A percentile compares a stretch with the other conserved stretches of the same genome.
Conservation (phyloP, 2,113 vertebrate genomes). For the Odocoileus virginianus region DNA sequence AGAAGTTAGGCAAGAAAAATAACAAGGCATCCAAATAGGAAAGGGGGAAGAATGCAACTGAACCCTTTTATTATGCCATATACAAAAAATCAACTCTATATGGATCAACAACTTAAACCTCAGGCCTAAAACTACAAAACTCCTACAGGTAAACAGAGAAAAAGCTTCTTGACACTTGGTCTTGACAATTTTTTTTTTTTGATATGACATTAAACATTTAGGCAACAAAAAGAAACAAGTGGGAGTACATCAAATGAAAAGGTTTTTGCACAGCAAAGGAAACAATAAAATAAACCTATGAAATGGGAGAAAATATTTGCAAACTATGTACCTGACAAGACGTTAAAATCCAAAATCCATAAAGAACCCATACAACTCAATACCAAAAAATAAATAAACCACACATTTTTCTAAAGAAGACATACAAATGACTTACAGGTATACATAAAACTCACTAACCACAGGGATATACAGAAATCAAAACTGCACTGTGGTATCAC, state of each 20-base stretch:
- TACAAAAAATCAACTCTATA: background rate
- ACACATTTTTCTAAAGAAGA: background rate
- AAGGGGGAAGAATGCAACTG: background rate
- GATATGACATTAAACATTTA: background rate
- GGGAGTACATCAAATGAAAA: background rate
- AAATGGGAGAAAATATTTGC: background rate
- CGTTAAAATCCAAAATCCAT: background rate
- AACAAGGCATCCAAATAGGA: background rate
- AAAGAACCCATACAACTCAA: background rate
- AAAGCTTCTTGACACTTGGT: background rate
- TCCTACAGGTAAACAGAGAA: background rate
- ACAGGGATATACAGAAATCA: background rate
- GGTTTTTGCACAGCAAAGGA: background rate
- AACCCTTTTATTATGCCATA: background rate
- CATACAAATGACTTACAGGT: background rate
- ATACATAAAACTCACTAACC: background rate
- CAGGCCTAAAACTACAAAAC: background rate
- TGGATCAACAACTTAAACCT: background rate
- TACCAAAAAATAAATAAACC: background rate
- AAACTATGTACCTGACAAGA: background rate
- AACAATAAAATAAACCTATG: background rate
- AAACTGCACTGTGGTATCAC: background rate
- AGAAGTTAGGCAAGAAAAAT: background rate
- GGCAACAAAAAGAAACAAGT: background rate
- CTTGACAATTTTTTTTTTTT: background rate